Evolutionary conservation across 2,888 invertebrate genomes (phyloP).

Genomic region (Lottia scabra): DNA sequence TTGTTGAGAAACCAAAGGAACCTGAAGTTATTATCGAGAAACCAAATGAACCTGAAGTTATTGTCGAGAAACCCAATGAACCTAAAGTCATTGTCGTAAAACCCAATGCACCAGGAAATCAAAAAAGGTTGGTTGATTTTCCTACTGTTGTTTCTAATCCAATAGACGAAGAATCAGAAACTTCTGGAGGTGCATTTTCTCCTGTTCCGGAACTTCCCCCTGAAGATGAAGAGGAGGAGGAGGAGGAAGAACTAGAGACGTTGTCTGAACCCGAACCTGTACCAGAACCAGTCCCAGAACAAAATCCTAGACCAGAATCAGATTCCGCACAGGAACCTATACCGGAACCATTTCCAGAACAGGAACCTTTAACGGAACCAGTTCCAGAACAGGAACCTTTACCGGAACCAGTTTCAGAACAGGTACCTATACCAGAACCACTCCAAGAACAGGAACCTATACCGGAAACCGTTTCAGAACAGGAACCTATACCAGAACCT

Average conservation of each 20-base stretch:
- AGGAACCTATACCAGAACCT: neutral
- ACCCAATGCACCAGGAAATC: neutral
- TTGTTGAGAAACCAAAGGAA: neutral
- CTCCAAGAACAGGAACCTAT: neutral
- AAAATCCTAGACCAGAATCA: neutral
- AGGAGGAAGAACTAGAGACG: too few species aligned
- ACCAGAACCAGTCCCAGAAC: neutral
- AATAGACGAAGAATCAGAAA: neutral
- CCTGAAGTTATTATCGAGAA: neutral
- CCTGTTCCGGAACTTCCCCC: neutral
- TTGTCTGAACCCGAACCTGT: neutral
- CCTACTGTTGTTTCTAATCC: neutral
- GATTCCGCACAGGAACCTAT: neutral
- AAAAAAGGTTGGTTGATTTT: too few species aligned
- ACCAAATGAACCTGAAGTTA: neutral
- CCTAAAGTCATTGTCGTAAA: neutral
- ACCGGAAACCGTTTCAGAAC: neutral
- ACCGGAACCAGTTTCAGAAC: neutral
- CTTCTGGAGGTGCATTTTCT: neutral
- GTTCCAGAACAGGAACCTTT: neutral
- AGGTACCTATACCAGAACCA: neutral
- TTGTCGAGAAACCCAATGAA: neutral
- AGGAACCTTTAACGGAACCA: neutral
- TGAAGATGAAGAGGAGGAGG: neutral
- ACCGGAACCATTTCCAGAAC: neutral